phyloP scores from a whole-genome alignment of 2,888 invertebrate species.

The Tineola bisselliella region DNA sequence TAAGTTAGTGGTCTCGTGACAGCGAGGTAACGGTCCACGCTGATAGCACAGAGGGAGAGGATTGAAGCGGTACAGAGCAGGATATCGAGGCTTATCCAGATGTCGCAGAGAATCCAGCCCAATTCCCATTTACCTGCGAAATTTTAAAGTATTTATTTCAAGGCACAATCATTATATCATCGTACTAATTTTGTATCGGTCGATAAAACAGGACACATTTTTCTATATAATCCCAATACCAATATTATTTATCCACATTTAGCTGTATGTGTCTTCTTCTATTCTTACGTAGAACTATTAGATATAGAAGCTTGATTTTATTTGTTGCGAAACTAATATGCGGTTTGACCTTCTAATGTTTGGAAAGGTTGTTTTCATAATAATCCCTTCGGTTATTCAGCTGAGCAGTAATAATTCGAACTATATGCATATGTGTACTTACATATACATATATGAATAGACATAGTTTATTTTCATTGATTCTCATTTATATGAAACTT shows the following conservation, averaged over 20 bases:
- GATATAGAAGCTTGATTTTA: not conserved
- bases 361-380: not conserved
- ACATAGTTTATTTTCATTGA: too few species aligned
- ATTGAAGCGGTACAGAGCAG: slow-evolving; percentile 94
- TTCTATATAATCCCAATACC: too few species aligned
- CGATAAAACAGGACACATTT: too few species aligned
- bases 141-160: slow-evolving; percentile 14
- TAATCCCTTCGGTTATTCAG: not conserved
- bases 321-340: not conserved
- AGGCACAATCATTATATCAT: too few species aligned
- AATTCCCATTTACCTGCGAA: slow-evolving; percentile 83
- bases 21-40: slow-evolving; percentile 89
- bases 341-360: not conserved
- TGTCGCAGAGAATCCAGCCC: slow-evolving; percentile 86
- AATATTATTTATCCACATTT: not conserved
- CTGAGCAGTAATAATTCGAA: too few species aligned
- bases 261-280: not conserved
- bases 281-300: not conserved
- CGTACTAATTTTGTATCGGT: too few species aligned
- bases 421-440: too few species aligned
- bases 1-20: slow-evolving; percentile 94
- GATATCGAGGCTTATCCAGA: slow-evolving; percentile 94
- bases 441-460: too few species aligned
- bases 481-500: too few species aligned
- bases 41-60: slow-evolving; percentile 91